Evolutionary conservation across 1,140 invertebrate species (phyloP), one percentile per base, ranked within the genome.

Genomic region (Nomia melanderi): DNA sequence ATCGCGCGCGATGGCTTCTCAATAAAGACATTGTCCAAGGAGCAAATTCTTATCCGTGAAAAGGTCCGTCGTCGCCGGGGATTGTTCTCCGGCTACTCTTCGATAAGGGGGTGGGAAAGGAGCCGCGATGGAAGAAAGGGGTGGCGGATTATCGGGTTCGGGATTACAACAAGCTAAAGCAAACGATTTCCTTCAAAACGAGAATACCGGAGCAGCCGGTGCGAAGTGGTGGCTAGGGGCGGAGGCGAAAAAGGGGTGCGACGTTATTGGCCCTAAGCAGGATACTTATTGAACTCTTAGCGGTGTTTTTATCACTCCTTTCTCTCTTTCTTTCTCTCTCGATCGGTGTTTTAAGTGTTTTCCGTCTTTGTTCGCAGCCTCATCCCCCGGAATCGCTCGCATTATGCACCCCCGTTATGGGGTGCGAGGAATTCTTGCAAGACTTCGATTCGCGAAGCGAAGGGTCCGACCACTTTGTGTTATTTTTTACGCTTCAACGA

Each of bases 241-340:
- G 44, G 44, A 17, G 44, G 72, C 57, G 54, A 77, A 82, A 44
- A 71, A 85, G 77, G 63, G 63, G 76, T 71, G 82, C 63, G 74
- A 63, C 77, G 83, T 90, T 90, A 90, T 91, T 91, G 87, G 87
- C 87, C 88, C 83, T 85, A 88, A 90, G 87, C 77, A 90, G 89
- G 84, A 90, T 90, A 90, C 90, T 91, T 91, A 91, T 91, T 88
- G 89, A 90, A 91, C 89, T 88, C 89, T 88, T 87, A 87, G 84
- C 87, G 82, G 77, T 82, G 82, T 85, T 87, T 88, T 89, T 88
- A 86, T 88, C 83, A 83, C 78, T 86, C 77, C 75, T 86, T 88
- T 84, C 78, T 81, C 74, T 67, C 78, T 50, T n/a, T n/a, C n/a
- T 84, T 77, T 81, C 74, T 67, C 50, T 29, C 23, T 66, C 57